Conservation (phyloP, 2,113 vertebrate species). For the Pheucticus melanocephalus region DNA sequence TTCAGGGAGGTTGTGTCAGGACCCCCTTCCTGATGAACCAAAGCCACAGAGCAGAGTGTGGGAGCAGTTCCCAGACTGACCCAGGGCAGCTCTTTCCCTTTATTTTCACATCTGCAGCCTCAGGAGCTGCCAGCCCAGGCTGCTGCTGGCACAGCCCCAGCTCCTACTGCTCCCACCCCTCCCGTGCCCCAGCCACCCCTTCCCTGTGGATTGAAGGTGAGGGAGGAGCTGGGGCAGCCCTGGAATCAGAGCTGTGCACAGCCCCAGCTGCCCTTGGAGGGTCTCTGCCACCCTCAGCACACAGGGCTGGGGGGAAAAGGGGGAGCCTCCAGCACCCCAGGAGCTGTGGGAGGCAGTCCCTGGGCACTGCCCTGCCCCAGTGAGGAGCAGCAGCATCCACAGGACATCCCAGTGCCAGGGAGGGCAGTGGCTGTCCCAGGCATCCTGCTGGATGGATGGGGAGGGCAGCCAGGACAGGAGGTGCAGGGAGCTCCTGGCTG, state of each 20-base stretch:
- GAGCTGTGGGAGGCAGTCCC: not conserved
- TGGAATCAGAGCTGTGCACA: not conserved
- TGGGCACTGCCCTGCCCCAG: not conserved
- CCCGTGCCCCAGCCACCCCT: fast-evolving
- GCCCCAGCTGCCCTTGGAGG: not conserved
- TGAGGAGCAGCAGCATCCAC: not conserved
- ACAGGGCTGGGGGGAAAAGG: not conserved
- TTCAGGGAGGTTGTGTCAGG: not conserved
- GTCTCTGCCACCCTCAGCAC: not conserved
- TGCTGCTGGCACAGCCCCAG: not conserved
- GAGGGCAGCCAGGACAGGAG: not conserved
- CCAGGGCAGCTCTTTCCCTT: not conserved
- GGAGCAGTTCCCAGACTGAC: not conserved
- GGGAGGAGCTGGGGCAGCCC: not conserved
- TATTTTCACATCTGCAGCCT: not conserved
- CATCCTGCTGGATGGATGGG: not conserved
- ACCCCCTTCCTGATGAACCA: fast-evolving
- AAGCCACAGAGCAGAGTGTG: not conserved
- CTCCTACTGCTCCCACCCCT: not conserved
- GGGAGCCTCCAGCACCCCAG: not conserved
- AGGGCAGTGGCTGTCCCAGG: not conserved
- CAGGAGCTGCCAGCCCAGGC: not conserved
- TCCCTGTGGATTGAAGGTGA: fast-evolving
- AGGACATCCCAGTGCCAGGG: not conserved
- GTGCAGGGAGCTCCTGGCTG: not conserved